Evolutionary conservation across 2,888 invertebrate species (phyloP).

Genomic region (Dynastes hyllus): DNA sequence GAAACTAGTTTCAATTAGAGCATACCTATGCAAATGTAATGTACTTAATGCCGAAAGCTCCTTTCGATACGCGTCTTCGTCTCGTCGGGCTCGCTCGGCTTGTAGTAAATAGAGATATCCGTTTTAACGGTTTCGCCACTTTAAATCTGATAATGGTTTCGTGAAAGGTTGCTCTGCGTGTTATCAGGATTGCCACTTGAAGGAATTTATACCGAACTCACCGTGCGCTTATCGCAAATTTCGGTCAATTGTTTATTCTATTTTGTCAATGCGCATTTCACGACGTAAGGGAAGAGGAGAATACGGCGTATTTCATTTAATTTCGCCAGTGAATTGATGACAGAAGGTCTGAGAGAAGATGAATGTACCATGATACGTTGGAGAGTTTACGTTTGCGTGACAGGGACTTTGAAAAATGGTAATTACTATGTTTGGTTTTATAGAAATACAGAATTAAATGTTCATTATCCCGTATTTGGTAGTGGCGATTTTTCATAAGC

Average conservation of each 20-base stretch:
- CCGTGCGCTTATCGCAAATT: slow-evolving; percentile 29
- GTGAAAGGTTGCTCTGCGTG: slow-evolving; percentile 38
- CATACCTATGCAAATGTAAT: slow-evolving; percentile 45
- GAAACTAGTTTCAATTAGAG: slow-evolving; percentile 46
- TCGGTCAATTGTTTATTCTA: slow-evolving; percentile 43
- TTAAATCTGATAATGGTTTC: slow-evolving; percentile 45
- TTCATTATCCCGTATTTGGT: slow-evolving; percentile 1
- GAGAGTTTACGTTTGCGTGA: background rate
- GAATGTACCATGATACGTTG: background rate
- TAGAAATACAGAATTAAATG: background rate
- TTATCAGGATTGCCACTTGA: slow-evolving; percentile 45
- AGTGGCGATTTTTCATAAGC: background rate
- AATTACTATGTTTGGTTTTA: slow-evolving; percentile 20
- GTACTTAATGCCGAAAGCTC: slow-evolving; percentile 25
- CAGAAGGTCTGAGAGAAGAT: background rate
- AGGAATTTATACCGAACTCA: slow-evolving; percentile 30
- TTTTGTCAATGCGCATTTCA: slow-evolving; percentile 34
- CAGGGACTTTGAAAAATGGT: slow-evolving; percentile 3
- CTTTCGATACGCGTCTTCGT: background rate
- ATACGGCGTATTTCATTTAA: slow-evolving; percentile 10
- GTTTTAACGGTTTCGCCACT: slow-evolving; percentile 43
- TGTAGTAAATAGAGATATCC: slow-evolving; percentile 31
- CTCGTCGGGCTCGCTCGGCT: background rate
- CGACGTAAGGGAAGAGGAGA: background rate
- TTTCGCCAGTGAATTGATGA: slow-evolving; percentile 24